These are phyloP conservation scores for Dunckerocampus dactyliophorus DNA, from an alignment of 2,113 vertebrate species.

Conservation along the genomic window DNA sequence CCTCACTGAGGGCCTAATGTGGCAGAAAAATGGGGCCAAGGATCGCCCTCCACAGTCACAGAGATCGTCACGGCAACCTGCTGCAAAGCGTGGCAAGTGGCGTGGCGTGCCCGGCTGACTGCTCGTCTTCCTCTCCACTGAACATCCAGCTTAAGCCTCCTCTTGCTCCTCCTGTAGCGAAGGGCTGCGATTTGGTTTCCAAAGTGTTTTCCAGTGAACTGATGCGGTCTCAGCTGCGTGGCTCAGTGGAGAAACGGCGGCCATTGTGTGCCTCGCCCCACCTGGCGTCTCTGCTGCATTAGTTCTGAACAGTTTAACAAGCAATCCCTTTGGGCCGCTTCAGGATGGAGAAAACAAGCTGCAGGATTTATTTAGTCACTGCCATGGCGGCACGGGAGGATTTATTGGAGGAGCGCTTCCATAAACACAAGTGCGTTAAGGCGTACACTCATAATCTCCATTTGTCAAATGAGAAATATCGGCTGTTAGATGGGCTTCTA, in stretches of 20 bases:
- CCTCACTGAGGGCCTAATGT: conserved; percentile 54
- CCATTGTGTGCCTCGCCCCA: conserved; percentile 25
- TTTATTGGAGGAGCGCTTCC: conserved; percentile 6
- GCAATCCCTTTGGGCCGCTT: conserved; percentile 35
- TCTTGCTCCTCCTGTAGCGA: neutral
- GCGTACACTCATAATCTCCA: neutral
- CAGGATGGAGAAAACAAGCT: conserved; percentile 26
- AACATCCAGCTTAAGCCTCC: conserved; percentile 34
- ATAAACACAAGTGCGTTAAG: conserved; percentile 7
- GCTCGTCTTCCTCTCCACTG: conserved; percentile 24
- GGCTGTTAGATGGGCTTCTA: neutral
- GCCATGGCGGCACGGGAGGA: conserved; percentile 21
- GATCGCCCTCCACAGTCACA: conserved; percentile 40
- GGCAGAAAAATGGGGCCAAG: conserved; percentile 57
- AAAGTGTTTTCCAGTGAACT: conserved; percentile 29
- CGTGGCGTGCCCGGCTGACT: neutral
- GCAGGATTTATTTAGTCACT: conserved; percentile 26
- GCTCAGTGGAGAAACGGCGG: conserved; percentile 19
- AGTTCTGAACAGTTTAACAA: conserved; percentile 57
- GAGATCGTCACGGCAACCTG: conserved; percentile 31
- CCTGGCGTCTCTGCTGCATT: conserved; percentile 44
- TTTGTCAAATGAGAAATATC: conserved; percentile 2
- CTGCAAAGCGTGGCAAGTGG: conserved; percentile 19
- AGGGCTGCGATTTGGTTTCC: conserved; percentile 15
- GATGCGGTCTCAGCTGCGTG: conserved; percentile 13